Percentiles rank a stretch among this genome's conserved stretches.
Conservation (phyloP, 1,140 invertebrate species). For the Anastrepha obliqua region DNA sequence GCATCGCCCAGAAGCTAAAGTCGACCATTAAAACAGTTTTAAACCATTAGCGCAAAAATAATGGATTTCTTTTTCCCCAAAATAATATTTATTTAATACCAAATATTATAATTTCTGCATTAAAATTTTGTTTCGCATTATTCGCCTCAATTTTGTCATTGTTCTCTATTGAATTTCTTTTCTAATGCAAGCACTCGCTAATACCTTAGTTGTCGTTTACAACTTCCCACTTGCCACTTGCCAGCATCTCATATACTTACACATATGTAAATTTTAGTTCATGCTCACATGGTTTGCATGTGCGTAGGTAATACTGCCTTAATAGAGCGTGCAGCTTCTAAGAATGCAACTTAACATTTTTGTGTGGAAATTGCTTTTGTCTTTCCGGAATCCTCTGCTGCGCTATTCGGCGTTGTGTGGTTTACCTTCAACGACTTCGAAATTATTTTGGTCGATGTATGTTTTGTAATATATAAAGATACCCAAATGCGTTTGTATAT, state of each 20-base stretch:
- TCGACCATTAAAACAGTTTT: too few species aligned
- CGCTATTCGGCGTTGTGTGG: not conserved
- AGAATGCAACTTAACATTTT: slow-evolving; percentile 48
- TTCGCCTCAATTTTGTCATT: not conserved
- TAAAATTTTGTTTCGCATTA: not conserved
- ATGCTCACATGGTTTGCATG: not conserved
- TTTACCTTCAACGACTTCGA: not conserved
- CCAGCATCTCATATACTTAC: not conserved
- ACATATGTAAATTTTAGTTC: not conserved
- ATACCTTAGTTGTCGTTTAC: slow-evolving; percentile 13
- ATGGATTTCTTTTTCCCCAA: too few species aligned
- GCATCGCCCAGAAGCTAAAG: too few species aligned
- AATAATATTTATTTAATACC: too few species aligned
- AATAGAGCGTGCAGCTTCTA: not conserved
- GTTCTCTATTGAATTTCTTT: not conserved
- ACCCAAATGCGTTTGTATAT: not conserved
- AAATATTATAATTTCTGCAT: not conserved
- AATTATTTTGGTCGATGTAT: not conserved
- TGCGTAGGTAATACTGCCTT: not conserved
- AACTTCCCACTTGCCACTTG: slow-evolving; percentile 1
- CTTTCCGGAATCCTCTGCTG: slow-evolving; percentile 42
- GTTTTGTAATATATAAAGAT: not conserved
- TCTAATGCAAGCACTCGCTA: not conserved
- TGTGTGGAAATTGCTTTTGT: slow-evolving; percentile 54
- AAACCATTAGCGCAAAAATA: too few species aligned